Base-by-base conservation (phyloP, 2,797 vertebrate genomes). In the Lemur catta region DNA sequence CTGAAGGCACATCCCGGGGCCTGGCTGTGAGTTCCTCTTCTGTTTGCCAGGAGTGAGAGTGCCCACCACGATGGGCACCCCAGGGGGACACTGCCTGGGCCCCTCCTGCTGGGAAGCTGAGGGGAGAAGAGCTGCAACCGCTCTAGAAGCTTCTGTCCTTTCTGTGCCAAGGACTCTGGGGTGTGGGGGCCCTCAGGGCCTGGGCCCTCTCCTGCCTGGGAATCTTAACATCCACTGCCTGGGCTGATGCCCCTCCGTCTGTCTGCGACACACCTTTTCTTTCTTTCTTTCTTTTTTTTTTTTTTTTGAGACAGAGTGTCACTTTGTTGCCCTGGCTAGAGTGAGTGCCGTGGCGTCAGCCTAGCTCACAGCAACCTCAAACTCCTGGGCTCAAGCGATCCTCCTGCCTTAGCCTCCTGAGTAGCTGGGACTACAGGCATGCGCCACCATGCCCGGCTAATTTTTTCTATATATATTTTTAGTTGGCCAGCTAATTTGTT, bases 21-120 rank as follows among this genome's bases (percentile, higher is more conserved):
- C 72, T 78, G 43, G 74, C 57, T 24, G 12, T 17, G 41, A 69
- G 20, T 11, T 41, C 75, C 12, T 30, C 24, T 28, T 52, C 61
- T 57, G 20, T n/a, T 5, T 10, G 2, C 57, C 69, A 67, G n/a
- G 46, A 3, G 4, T 41, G 13, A 30, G 81, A 50, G 33, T 0
- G 3, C 17, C 22, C 6, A 17, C 33, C 26, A 12, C 2, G 10
- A n/a, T 1, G 0, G 30, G 24, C 8, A 35, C 48, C 26, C 48
- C 15, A 18, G 43, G 81, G 78, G n/a, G 30, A 1, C 0, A 24
- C 57, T 20, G 13, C 75, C 55, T 13, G 61, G 43, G n/a, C 46
- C 11, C 6, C 48, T 50, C 35, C 35, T 9, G 1, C 1, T 10
- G 4, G 4, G 4, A 33, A 61, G 26, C 1, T 7, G 33, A 61